Evolutionary conservation across 2,113 vertebrate genomes (phyloP), one percentile per base, ranked within the genome.

Genomic region (Myotis davidii): DNA sequence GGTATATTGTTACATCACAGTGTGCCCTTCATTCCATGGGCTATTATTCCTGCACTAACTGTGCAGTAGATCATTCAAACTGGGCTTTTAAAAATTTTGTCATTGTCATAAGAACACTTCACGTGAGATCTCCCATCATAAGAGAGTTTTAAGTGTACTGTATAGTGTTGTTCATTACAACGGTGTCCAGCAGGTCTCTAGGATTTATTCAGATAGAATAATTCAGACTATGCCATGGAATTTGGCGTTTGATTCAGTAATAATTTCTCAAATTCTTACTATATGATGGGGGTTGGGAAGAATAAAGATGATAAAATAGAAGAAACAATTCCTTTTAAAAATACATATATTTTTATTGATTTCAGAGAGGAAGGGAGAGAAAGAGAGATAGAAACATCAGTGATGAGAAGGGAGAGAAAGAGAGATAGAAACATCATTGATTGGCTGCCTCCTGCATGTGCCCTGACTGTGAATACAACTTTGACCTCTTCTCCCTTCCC

Each of bases 101-200:
- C 69, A 18, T 45, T 85, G 23, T 39, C 32, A 6, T 29, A 32
- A 56, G 54, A 48, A 54, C 74, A 54, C 34, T 45, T n/a, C 9
- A 48, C 8, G 23, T 29, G 23, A 37, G 64, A 5, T 14, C 45
- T 42, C 1, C 39, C 29, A 5, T n/a, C 18, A 9, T 32, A 18
- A 37, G 5, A 37, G 1, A 23, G 6, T 1, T 45, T 37, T 37
- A 23, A 64, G 45, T 42, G 16, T 6, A 17, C 16, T 0, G 18
- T n/a, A 5, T 1, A 25, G 39, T 21, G 13, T n/a, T 21, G 13
- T 9, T 64, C 9, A 4, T 64, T 4, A 5, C 0, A 4, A 6
- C 2, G 42, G 9, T 5, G 73, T 12, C 9, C 1, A 21, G 52
- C 16, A 27, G 7, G 37, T 86, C 37, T 67, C 54, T n/a, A 27